A percentile compares a stretch with the other conserved stretches of the same genome.
These are phyloP conservation scores for Nymphalis c-album DNA, from an alignment of 2,888 invertebrate species.

Conservation along the genomic window DNA sequence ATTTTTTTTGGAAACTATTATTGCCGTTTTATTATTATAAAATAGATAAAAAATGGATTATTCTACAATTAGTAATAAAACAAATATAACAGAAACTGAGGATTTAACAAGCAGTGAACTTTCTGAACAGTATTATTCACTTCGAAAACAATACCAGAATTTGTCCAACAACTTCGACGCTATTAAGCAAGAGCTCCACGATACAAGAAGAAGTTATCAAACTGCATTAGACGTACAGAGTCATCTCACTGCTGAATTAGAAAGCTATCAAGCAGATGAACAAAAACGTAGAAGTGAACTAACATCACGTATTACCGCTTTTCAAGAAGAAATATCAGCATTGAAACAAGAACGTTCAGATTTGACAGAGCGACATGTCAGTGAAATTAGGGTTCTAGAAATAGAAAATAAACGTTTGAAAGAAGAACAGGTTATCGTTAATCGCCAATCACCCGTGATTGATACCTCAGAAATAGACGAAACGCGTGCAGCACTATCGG, in stretches of 20 bases:
- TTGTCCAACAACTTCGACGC: slow-evolving; percentile 63
- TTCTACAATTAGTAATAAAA: slow-evolving; percentile 73
- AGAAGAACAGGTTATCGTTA: slow-evolving; percentile 59
- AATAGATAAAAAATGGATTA: slow-evolving; percentile 61
- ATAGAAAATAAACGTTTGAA: slow-evolving; percentile 60
- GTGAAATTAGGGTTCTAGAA: slow-evolving; percentile 62
- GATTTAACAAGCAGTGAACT: slow-evolving; percentile 68
- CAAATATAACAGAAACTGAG: slow-evolving; percentile 62
- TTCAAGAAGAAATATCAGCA: slow-evolving; percentile 69
- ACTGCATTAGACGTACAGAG: slow-evolving; percentile 73
- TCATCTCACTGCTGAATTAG: slow-evolving; percentile 69
- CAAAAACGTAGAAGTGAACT: slow-evolving; percentile 56
- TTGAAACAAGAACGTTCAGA: slow-evolving; percentile 63
- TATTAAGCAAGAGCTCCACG: slow-evolving; percentile 73
- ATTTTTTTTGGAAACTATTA: too few relatives aligned
- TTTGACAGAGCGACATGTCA: slow-evolving; percentile 56
- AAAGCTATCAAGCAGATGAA: slow-evolving; percentile 66
- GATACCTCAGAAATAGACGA: slow-evolving; percentile 69
- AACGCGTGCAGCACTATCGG: slow-evolving; percentile 52
- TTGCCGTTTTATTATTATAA: too few relatives aligned
- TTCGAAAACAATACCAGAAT: slow-evolving; percentile 69
- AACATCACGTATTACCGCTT: slow-evolving; percentile 53
- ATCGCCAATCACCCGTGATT: slow-evolving; percentile 56
- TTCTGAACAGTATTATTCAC: slow-evolving; percentile 64
- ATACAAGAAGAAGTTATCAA: slow-evolving; percentile 67